These are phyloP conservation scores for Ophion costatus DNA, from an alignment of 2,888 invertebrate genomes.

Conservation along the genomic window DNA sequence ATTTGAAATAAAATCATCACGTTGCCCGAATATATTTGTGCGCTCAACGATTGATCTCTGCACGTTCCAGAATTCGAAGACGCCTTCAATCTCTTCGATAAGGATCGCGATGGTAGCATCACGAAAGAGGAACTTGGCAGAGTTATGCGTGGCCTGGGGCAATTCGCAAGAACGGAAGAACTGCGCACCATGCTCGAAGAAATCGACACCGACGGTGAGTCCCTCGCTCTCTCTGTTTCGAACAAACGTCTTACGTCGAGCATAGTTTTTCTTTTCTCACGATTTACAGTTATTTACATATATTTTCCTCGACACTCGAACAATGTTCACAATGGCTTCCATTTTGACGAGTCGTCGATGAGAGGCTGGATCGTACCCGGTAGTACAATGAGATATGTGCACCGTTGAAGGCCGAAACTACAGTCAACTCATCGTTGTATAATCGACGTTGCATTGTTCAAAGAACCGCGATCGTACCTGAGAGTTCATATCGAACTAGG, in stretches of 20 bases:
- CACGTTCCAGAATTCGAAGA: slow-evolving; percentile 90
- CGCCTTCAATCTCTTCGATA: slow-evolving; percentile 94
- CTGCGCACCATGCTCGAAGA: slow-evolving; percentile 94
- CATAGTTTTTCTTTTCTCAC: background rate
- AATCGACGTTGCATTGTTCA: slow-evolving; percentile 63
- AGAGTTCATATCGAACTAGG: slow-evolving; percentile 60
- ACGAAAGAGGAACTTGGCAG: slow-evolving; percentile 94
- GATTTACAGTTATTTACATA: background rate
- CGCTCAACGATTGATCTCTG: background rate
- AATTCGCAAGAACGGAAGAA: slow-evolving; percentile 94
- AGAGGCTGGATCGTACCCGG: slow-evolving; percentile 19
- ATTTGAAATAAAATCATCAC: no score
- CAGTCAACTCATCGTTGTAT: slow-evolving; percentile 58
- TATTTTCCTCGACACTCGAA: background rate
- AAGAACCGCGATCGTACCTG: slow-evolving; percentile 54
- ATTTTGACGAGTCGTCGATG: slow-evolving; percentile 35
- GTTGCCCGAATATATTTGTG: background rate
- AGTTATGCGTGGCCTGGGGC: slow-evolving; percentile 93
- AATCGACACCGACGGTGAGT: slow-evolving; percentile 90
- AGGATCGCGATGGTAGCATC: slow-evolving; percentile 94
- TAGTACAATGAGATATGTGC: slow-evolving; percentile 13
- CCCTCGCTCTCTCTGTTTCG: background rate
- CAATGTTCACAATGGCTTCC: slow-evolving; percentile 16
- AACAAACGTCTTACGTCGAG: background rate
- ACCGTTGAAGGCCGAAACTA: slow-evolving; percentile 38